Evolutionary conservation across 2,888 invertebrate species (phyloP).

Genomic region (Epinotia bilunana): DNA sequence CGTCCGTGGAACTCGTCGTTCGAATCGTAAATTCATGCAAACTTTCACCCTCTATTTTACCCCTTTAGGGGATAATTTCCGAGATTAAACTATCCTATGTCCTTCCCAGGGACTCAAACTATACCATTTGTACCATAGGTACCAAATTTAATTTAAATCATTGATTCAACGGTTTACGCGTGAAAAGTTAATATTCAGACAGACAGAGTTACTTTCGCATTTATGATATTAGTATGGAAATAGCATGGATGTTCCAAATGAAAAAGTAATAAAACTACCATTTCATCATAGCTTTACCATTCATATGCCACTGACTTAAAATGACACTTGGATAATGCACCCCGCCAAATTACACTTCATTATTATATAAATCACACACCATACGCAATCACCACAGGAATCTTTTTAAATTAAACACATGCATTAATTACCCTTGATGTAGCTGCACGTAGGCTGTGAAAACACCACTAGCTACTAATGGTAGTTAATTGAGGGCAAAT

Average conservation of each 20-base stretch:
- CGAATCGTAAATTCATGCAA: no score
- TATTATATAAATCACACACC: constrained; percentile 13
- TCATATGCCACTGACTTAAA: constrained; percentile 27
- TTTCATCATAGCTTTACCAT: neutral
- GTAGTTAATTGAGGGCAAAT: constrained; percentile 67
- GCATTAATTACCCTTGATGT: constrained; percentile 29
- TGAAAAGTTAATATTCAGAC: no score
- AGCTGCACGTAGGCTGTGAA: constrained; percentile 46
- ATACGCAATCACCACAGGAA: constrained; percentile 24
- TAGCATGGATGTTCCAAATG: neutral
- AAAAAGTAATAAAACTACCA: neutral
- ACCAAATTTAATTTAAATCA: no score
- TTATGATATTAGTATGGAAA: no score
- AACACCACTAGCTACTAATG: constrained; percentile 59
- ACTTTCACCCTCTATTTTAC: no score
- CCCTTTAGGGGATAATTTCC: no score
- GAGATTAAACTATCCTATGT: no score
- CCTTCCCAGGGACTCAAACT: no score
- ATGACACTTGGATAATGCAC: constrained; percentile 15
- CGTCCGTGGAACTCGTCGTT: no score
- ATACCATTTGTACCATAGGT: no score
- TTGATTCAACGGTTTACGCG: no score
- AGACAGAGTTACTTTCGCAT: no score
- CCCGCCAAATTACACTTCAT: constrained; percentile 23
- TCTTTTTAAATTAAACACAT: constrained; percentile 25